Evolutionary conservation across 2,797 vertebrate species (phyloP).

Genomic region (Cyprinodon diabolis): DNA sequence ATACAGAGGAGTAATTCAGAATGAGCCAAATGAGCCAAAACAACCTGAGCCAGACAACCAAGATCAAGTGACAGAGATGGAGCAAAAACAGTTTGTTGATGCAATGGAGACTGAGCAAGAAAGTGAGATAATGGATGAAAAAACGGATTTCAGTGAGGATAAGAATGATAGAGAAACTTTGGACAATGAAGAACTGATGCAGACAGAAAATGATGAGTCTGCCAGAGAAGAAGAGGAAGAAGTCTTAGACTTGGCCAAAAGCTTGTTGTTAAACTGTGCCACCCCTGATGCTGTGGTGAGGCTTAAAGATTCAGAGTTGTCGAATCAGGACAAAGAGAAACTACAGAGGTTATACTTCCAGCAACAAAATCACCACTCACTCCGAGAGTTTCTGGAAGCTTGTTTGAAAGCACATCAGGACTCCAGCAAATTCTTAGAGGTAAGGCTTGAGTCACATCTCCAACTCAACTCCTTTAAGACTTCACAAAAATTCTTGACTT

Average conservation of each 20-base stretch:
- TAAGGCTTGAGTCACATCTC: slow-evolving; percentile 29
- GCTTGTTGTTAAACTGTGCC: slow-evolving; percentile 78
- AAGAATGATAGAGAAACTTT: slow-evolving; percentile 8
- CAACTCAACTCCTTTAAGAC: background rate
- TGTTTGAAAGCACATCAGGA: slow-evolving; percentile 43
- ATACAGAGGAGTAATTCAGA: background rate
- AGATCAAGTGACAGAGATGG: slow-evolving; percentile 13
- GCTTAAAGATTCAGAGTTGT: slow-evolving; percentile 72
- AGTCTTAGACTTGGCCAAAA: slow-evolving; percentile 67
- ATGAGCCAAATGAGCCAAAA: slow-evolving; percentile 25
- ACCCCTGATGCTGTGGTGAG: slow-evolving; percentile 82
- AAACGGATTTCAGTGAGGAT: slow-evolving; percentile 27
- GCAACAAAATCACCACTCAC: slow-evolving; percentile 76
- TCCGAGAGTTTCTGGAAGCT: slow-evolving; percentile 70
- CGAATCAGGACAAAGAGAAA: slow-evolving; percentile 64
- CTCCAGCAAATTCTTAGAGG: slow-evolving; percentile 76
- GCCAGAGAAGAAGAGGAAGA: slow-evolving; percentile 41
- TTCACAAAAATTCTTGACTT: background rate
- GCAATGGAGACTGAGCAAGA: slow-evolving; percentile 25
- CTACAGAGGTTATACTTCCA: slow-evolving; percentile 77
- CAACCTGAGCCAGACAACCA: slow-evolving; percentile 10
- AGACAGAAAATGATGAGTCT: slow-evolving; percentile 28
- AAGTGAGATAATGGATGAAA: slow-evolving; percentile 12
- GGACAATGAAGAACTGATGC: slow-evolving; percentile 36
- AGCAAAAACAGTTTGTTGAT: slow-evolving; percentile 13